phyloP scores from a whole-genome alignment of 2,797 vertebrate genomes.

The Dipus sagitta region DNA sequence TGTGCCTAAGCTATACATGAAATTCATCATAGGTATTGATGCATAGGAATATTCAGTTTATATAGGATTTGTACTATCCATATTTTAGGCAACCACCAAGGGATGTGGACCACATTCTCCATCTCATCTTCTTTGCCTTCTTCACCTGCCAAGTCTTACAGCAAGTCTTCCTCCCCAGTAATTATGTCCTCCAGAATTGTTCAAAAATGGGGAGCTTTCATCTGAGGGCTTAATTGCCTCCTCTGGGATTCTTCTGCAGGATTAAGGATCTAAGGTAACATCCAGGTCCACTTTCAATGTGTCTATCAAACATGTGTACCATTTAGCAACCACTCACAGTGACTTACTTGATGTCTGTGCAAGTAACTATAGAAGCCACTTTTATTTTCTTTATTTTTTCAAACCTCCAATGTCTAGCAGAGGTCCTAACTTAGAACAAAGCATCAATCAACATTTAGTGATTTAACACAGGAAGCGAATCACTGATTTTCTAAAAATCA shows the following conservation, averaged over 20 bases:
- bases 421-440: neutral
- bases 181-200: neutral
- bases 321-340: neutral
- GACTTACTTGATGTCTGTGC: neutral
- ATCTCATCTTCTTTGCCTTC: neutral
- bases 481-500: slow-evolving; percentile 12
- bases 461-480: neutral
- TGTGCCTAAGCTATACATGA: neutral
- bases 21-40: neutral
- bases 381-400: neutral
- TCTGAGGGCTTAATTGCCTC: neutral
- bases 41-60: neutral
- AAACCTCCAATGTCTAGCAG: neutral
- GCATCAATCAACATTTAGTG: neutral
- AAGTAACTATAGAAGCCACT: neutral
- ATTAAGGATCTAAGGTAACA: neutral
- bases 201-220: neutral
- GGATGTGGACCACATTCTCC: neutral
- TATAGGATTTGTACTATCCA: neutral
- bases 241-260: neutral
- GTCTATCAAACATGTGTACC: neutral
- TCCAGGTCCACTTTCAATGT: neutral
- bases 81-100: neutral
- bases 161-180: neutral
- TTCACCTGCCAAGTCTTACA: neutral